These are phyloP conservation scores for Polydrusus tereticollis DNA, from an alignment of 2,888 invertebrate species.

Conservation along the genomic window DNA sequence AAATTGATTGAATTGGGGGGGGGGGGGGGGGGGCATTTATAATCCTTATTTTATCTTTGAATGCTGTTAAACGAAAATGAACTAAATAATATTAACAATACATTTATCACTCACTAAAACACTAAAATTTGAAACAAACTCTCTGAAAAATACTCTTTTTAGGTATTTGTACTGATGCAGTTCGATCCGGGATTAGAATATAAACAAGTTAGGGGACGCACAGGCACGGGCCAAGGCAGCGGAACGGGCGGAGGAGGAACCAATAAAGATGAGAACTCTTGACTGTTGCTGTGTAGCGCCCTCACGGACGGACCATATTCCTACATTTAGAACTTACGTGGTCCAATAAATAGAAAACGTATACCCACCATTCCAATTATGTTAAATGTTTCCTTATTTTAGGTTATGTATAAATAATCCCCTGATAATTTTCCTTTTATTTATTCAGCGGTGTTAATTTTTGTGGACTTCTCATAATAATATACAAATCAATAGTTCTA, in stretches of 20 bases:
- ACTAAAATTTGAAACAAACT: too few relatives aligned
- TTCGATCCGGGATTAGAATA: constrained; percentile 98
- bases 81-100: too few relatives aligned
- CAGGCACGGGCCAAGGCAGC: constrained; percentile 69
- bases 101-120: too few relatives aligned
- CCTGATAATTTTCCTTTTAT: not conserved
- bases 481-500: not conserved
- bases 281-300: constrained; percentile 99
- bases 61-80: too few relatives aligned
- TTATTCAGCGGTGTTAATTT: constrained; percentile 10
- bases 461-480: not conserved
- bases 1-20: too few relatives aligned
- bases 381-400: constrained; percentile 51
- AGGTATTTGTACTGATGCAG: constrained; percentile 99
- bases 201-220: constrained; percentile 81
- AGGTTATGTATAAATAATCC: constrained; percentile 33
- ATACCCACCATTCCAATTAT: constrained; percentile 62
- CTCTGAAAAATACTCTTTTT: constrained; percentile 48
- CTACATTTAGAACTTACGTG: constrained; percentile 74
- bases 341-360: constrained; percentile 48
- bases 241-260: constrained; percentile 76
- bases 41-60: too few relatives aligned
- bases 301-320: constrained; percentile 98
- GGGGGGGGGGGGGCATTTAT: too few relatives aligned
- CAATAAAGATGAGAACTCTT: constrained; percentile 95